Percentiles rank a stretch among this genome's conserved stretches.
Conservation (phyloP, 2,888 invertebrate species). For the Acleris sparsana region DNA sequence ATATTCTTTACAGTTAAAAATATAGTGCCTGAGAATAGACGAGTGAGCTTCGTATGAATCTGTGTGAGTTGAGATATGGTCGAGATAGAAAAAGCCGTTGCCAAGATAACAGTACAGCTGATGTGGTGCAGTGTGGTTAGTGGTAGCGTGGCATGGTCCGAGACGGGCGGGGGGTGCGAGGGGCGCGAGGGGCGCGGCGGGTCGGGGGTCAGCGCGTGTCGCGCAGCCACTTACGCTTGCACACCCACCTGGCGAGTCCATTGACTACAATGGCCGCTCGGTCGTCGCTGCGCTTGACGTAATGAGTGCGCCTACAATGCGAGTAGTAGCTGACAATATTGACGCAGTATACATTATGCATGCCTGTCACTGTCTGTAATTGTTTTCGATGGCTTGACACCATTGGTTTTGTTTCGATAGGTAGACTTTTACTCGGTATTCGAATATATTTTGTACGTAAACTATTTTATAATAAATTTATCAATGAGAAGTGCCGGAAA, state of each 20-base stretch:
- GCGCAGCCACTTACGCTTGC: conserved; percentile 71
- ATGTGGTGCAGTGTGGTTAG: background rate
- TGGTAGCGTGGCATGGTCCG: no score
- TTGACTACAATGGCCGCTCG: conserved; percentile 78
- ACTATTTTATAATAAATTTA: conserved; percentile 51
- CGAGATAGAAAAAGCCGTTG: conserved; percentile 38
- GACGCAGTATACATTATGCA: conserved; percentile 71
- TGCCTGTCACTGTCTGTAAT: conserved; percentile 57
- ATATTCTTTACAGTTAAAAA: conserved; percentile 43
- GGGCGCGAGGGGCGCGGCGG: conserved; percentile 33
- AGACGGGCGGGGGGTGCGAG: background rate
- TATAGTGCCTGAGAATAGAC: conserved; percentile 44
- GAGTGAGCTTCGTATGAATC: conserved; percentile 46
- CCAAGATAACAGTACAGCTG: conserved; percentile 27
- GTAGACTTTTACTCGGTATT: conserved; percentile 24
- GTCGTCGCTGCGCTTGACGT: conserved; percentile 62
- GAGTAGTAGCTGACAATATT: conserved; percentile 74
- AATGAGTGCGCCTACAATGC: conserved; percentile 70
- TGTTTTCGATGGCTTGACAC: conserved; percentile 55
- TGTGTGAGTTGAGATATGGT: conserved; percentile 36
- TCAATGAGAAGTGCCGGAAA: conserved; percentile 53
- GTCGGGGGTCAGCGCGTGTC: conserved; percentile 66
- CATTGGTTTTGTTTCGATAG: conserved; percentile 50
- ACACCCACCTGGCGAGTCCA: conserved; percentile 77
- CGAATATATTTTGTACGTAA: conserved; percentile 41